A percentile compares a stretch with the other conserved stretches of the same genome.
These are phyloP conservation scores for Goniozus legneri DNA, from an alignment of 1,140 invertebrate species.

Conservation along the genomic window DNA sequence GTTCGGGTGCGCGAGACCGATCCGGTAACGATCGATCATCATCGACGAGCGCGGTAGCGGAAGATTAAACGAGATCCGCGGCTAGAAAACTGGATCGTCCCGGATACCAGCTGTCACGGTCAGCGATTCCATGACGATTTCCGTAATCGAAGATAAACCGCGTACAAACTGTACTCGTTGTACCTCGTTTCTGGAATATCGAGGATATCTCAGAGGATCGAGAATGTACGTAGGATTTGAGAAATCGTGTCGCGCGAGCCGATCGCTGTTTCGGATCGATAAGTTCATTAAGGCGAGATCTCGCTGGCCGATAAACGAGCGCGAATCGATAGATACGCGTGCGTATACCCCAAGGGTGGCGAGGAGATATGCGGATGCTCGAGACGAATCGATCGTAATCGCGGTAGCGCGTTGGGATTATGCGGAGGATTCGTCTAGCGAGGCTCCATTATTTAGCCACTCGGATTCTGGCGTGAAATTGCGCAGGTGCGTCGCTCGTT, in stretches of 20 bases:
- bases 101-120: slow-evolving; percentile 24
- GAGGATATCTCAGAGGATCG: not conserved
- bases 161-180: slow-evolving; percentile 19
- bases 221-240: not conserved
- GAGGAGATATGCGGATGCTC: not conserved
- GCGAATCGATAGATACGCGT: not conserved
- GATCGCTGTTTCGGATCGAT: too few relatives aligned
- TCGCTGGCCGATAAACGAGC: not conserved
- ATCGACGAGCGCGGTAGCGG: slow-evolving; percentile 10
- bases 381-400: slow-evolving; percentile 12
- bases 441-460: slow-evolving; percentile 33
- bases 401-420: slow-evolving; percentile 4
- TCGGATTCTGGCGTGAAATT: slow-evolving; percentile 37
- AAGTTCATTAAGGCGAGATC: too few relatives aligned
- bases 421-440: slow-evolving; percentile 33
- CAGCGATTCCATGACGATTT: slow-evolving; percentile 24
- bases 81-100: slow-evolving; percentile 23
- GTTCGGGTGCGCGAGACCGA: slow-evolving; percentile 7
- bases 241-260: slow-evolving; percentile 5
- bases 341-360: slow-evolving; percentile 2
- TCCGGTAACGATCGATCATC: slow-evolving; percentile 20
- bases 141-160: slow-evolving; percentile 17
- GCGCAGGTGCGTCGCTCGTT: slow-evolving; percentile 21
- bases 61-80: slow-evolving; percentile 19
- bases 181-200: slow-evolving; percentile 16